Conservation (phyloP, 2,888 invertebrate genomes). For the Druceiella hillmani region DNA sequence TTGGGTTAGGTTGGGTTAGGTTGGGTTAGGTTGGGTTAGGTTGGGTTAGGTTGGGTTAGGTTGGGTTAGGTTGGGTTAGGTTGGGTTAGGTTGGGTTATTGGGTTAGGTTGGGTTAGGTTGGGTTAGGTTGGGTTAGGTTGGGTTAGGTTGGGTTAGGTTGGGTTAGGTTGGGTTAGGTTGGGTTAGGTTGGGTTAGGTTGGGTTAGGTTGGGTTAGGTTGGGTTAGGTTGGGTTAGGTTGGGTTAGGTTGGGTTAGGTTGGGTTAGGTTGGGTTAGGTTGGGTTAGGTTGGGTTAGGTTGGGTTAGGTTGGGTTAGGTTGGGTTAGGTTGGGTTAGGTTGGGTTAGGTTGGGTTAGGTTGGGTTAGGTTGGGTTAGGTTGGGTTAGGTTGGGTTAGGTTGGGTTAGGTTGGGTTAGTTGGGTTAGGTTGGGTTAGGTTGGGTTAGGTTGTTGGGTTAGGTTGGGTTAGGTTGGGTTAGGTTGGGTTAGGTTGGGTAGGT, state of each 20-base stretch:
- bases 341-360: slow-evolving; percentile 4
- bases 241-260: slow-evolving; percentile 4
- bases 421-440: slow-evolving; percentile 4
- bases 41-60: slow-evolving; percentile 16
- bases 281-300: slow-evolving; percentile 4
- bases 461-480: slow-evolving; percentile 7
- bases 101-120: no score
- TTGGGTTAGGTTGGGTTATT: slow-evolving; percentile 17
- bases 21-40: slow-evolving; percentile 15
- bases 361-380: slow-evolving; percentile 4
- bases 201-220: slow-evolving; percentile 6
- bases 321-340: slow-evolving; percentile 4
- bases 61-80: slow-evolving; percentile 16
- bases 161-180: slow-evolving; percentile 16
- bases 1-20: slow-evolving; percentile 15
- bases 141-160: slow-evolving; percentile 16
- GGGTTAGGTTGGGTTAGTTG: slow-evolving; percentile 4
- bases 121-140: slow-evolving; percentile 16
- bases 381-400: slow-evolving; percentile 4
- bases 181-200: slow-evolving; percentile 14
- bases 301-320: slow-evolving; percentile 4
- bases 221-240: slow-evolving; percentile 4
- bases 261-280: slow-evolving; percentile 4
- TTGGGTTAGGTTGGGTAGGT: slow-evolving; percentile 11
- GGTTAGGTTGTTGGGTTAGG: slow-evolving; percentile 6